These are phyloP conservation scores for Galago senegalensis DNA, from an alignment of 2,797 vertebrate species.

Conservation along the genomic window DNA sequence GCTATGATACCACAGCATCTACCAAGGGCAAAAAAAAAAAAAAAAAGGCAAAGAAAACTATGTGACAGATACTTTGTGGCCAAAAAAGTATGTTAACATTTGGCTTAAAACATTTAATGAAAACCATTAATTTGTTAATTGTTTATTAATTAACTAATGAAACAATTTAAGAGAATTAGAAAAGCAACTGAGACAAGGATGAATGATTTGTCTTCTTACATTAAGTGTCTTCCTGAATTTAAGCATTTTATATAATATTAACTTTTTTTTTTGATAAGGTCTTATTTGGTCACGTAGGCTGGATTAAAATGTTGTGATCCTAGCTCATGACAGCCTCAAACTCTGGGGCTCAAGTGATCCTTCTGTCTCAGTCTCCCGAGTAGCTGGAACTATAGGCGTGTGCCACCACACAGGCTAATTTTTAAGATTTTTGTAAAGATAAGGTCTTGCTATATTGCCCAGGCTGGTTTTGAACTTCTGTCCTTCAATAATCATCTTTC, in stretches of 20 bases:
- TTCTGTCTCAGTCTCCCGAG: background rate
- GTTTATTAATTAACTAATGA: background rate
- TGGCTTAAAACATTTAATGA: constrained; percentile 49
- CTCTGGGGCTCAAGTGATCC: background rate
- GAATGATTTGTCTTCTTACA: constrained; percentile 30
- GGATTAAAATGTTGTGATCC: background rate
- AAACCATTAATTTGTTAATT: background rate
- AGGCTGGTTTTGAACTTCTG: background rate
- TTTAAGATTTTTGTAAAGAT: background rate
- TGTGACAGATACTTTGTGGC: background rate
- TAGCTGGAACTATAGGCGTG: background rate
- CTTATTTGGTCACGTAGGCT: background rate
- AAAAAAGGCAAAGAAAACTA: background rate
- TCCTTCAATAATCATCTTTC: background rate
- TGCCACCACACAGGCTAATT: background rate
- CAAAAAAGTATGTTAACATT: constrained; percentile 33
- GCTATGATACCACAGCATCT: too few species aligned
- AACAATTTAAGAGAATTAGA: background rate
- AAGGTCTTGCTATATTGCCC: background rate
- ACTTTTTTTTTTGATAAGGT: background rate
- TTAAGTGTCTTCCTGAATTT: constrained; percentile 46
- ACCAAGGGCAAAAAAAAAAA: background rate
- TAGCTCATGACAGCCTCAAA: background rate
- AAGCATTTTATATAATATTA: constrained; percentile 54
- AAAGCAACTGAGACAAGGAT: background rate